phyloP scores from a whole-genome alignment of 92 coral and sea anemone genomes.

The Siderastrea radians region DNA sequence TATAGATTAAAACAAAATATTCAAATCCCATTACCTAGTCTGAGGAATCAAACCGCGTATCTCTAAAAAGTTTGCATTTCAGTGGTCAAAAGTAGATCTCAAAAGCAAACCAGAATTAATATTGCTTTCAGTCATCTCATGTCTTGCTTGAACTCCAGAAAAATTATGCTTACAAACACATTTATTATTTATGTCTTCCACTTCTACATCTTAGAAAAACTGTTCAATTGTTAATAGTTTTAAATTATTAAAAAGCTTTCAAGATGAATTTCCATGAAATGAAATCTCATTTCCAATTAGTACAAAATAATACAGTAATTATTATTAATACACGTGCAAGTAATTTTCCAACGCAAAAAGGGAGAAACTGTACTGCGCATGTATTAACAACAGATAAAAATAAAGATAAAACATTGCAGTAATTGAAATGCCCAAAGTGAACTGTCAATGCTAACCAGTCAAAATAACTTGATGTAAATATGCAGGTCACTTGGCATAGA shows the following conservation, averaged over 20 bases:
- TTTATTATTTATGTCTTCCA: conserved; percentile 25
- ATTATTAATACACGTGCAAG: no score
- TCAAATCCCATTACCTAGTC: not conserved
- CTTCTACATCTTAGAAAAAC: conserved; percentile 10
- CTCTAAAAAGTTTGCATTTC: not conserved
- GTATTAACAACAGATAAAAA: no score
- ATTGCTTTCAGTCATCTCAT: not conserved
- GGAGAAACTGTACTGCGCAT: not conserved
- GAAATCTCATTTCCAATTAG: not conserved
- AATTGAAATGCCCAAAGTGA: not conserved
- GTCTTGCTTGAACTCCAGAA: not conserved
- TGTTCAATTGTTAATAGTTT: not conserved
- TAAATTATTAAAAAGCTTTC: not conserved
- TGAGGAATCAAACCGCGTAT: no score
- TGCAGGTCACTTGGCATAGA: conserved; percentile 1
- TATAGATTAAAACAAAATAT: not conserved
- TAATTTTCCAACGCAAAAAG: not conserved
- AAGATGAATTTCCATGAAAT: not conserved
- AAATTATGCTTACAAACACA: conserved; percentile 27
- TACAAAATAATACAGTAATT: not conserved
- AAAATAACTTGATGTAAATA: conserved; percentile 4
- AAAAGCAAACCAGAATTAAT: not conserved
- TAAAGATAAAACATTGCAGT: not conserved
- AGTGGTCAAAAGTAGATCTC: not conserved
- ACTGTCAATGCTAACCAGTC: not conserved